Evolutionary conservation across 2,797 vertebrate genomes (phyloP), one percentile per base, ranked within the genome.

Genomic region (Acomys russatus): DNA sequence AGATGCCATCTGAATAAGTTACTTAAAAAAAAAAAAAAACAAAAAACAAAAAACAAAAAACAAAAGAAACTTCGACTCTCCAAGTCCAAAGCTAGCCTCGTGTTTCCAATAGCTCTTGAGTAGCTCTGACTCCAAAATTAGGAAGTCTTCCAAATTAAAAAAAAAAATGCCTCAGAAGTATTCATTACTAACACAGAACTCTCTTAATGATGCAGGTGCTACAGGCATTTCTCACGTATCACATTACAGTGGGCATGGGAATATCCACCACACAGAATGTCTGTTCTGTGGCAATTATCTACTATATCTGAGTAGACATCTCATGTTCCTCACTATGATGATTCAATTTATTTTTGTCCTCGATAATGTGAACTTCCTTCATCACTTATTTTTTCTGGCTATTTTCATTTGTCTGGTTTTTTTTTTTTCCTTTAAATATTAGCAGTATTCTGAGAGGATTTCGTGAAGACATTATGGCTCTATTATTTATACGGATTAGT

Each of bases 391-490:
- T 86, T 28, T 90, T 44, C 61, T 89, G 25, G 54, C 9, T 95
- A 30, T 68, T 91, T 96, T 94, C 63, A 3, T 61, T 56, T 59
- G 12, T 79, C 4, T 73, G 35, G n/a, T n/a, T 76, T 82, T 35
- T 92, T 92, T 74, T 44, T 77, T 28, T 92, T 78, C 35, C 73
- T n/a, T 35, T 35, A 73, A 92, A 94, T 92, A 86, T 90, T 94
- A 71, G 49, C 85, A 86, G 86, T 51, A 84, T 94, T 95, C 84
- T 93, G 38, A 80, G 61, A 91, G 17, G 6, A 56, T 64, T 92
- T 77, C 68, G 33, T 54, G n/a, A 93, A 94, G 14, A 12, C 4
- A 12, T 94, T 77, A 64, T 90, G 87, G 79, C 30, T 76, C 0
- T 9, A 44, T 90, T 68, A 91, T 28, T 85, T 56, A 22, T 59